A percentile compares a stretch with the other conserved stretches of the same genome.
Evolutionary conservation across 2,888 invertebrate species (phyloP).

Genomic region (Congeria kusceri): DNA sequence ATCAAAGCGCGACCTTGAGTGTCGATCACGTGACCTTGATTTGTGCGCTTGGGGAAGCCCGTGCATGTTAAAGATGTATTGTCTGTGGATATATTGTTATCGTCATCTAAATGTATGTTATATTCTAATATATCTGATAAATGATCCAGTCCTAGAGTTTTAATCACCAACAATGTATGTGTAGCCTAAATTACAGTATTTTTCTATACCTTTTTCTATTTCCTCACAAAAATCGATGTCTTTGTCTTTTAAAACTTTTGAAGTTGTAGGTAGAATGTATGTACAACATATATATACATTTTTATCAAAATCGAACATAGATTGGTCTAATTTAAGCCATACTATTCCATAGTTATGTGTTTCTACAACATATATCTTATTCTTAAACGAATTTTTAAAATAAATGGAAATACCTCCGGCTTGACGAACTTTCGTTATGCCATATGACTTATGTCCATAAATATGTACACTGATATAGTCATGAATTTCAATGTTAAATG

Average conservation of each 20-base stretch:
- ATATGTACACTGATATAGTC: conserved; percentile 24
- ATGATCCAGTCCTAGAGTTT: conserved; percentile 3
- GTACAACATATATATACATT: conserved; percentile 27
- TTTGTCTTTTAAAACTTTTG: conserved; percentile 11
- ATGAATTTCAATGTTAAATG: conserved; percentile 4
- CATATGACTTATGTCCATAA: conserved; percentile 18
- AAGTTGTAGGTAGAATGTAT: conserved; percentile 25
- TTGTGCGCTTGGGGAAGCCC: too few relatives aligned
- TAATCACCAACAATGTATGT: conserved; percentile 16
- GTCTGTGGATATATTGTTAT: not conserved
- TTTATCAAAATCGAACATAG: conserved; percentile 22
- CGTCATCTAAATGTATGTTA: conserved; percentile 19
- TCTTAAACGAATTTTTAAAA: conserved; percentile 13
- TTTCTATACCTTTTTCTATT: conserved; percentile 36
- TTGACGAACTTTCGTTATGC: conserved; percentile 13
- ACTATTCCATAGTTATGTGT: conserved; percentile 22
- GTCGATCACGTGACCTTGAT: too few relatives aligned
- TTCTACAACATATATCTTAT: conserved; percentile 11
- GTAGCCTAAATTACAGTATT: conserved; percentile 29
- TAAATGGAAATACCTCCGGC: conserved; percentile 30
- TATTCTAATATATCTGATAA: conserved; percentile 13
- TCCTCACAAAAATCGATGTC: conserved; percentile 32
- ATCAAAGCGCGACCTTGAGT: too few relatives aligned
- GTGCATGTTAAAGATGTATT: too few relatives aligned
- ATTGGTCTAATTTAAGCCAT: conserved; percentile 28